Evolutionary conservation across 2,888 invertebrate genomes (phyloP).

Genomic region (Mamestra brassicae): DNA sequence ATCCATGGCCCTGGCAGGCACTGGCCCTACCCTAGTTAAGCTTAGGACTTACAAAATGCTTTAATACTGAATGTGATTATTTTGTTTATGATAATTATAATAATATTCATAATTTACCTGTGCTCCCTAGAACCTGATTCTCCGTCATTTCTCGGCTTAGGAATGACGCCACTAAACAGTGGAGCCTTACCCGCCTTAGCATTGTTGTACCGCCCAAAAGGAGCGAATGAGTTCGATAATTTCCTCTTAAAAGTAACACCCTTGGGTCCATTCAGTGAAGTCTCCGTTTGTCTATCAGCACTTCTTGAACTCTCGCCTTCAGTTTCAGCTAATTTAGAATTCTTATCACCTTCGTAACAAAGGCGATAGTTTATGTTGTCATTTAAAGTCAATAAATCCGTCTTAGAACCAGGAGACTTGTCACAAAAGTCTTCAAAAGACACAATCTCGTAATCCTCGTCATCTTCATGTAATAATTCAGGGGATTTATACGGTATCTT

Average conservation of each 20-base stretch:
- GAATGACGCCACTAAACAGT: slow-evolving; percentile 83
- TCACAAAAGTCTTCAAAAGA: slow-evolving; percentile 92
- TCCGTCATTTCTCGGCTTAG: slow-evolving; percentile 79
- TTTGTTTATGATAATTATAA: too few relatives aligned
- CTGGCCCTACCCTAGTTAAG: too few relatives aligned
- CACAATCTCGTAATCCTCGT: slow-evolving; percentile 89
- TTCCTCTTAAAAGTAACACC: slow-evolving; percentile 80
- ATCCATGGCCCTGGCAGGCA: too few relatives aligned
- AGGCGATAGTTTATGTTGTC: slow-evolving; percentile 89
- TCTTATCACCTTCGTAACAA: slow-evolving; percentile 85
- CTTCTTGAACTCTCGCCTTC: slow-evolving; percentile 83
- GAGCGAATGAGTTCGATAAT: slow-evolving; percentile 81
- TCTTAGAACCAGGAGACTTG: slow-evolving; percentile 88
- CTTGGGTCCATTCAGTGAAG: slow-evolving; percentile 83
- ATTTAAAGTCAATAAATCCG: slow-evolving; percentile 90
- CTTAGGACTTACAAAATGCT: too few relatives aligned
- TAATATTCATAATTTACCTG: slow-evolving; percentile 71
- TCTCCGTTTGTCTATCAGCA: slow-evolving; percentile 81
- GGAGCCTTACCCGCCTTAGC: slow-evolving; percentile 76
- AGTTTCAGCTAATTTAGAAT: slow-evolving; percentile 75
- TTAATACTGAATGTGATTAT: too few relatives aligned
- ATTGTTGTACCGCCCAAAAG: slow-evolving; percentile 81
- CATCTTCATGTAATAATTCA: slow-evolving; percentile 82
- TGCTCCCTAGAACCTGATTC: slow-evolving; percentile 80
- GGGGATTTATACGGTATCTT: slow-evolving; percentile 86